Base-by-base conservation (phyloP, 2,888 invertebrate species). In the Macropis europaea region DNA sequence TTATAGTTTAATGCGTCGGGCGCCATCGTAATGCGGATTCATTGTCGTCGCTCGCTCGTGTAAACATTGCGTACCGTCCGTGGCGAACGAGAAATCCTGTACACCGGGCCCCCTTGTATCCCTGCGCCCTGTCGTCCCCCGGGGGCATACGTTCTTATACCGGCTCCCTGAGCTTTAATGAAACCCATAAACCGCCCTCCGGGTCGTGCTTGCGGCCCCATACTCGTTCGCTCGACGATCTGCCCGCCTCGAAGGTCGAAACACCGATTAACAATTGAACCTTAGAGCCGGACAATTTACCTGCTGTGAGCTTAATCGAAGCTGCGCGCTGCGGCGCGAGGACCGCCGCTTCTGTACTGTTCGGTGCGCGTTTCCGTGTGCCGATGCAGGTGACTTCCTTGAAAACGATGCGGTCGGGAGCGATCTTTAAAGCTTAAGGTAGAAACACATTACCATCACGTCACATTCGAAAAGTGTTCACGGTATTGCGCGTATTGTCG, bases 1-100 rank as follows among this genome's bases (percentile, higher is more conserved):
- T 85, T 86, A 84, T 81, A 83, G 80, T 84, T 87, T 86, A 87
- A 86, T 81, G 84, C 80, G 83, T 83, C 81, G 78, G 80, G 81
- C 79, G 81, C 72, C 82, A 68, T 79, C 83, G 82, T 84, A 85
- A 86, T 80, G 77, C 81, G 82, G 71, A 86, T 85, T 84, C 85
- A 85, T 87, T 75, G 86, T 77, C 73, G 48, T 76, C 79, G 77
- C 77, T 82, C 77, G 77, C 73, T 82, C 81, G 83, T 81, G 84
- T 86, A 85, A 87, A 87, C 84, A 83, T 79, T 73, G 75, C 54
- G 76, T 76, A 73, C 56, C 36, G 36, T 54, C 48, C 36, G 24
- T 45, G 52, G 30, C 42, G 61, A 45, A 42, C 64, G 68, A 61
- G 78, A 72, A 72, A 75, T 70, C 63, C 59, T 40, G 43, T 40